Conservation (phyloP, 2,113 vertebrate species). For the Regulus satrapa region DNA sequence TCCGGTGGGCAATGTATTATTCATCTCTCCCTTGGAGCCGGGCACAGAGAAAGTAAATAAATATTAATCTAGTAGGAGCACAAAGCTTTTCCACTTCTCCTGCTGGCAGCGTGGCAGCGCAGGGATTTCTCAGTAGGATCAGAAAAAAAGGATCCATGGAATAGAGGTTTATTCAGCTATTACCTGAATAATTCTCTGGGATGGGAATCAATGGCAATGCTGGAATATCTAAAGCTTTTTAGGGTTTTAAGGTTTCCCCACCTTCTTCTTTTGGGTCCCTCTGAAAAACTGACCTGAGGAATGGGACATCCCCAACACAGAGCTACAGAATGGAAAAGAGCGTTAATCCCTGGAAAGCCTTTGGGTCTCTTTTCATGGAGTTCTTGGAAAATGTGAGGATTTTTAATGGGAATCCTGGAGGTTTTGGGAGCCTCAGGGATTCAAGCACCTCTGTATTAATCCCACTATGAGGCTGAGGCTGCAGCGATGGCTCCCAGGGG, state of each 20-base stretch:
- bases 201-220: not conserved
- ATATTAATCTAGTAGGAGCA: slow-evolving; percentile 31
- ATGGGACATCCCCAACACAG: rapidly evolving
- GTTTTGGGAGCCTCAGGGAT: not conserved
- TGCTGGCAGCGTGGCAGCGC: not conserved
- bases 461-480: not conserved
- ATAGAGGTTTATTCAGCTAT: not conserved
- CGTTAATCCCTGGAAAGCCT: not conserved
- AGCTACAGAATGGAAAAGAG: too few relatives aligned
- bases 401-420: not conserved
- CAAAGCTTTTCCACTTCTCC: slow-evolving; percentile 17
- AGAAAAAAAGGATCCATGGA: not conserved
- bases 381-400: not conserved
- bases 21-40: not conserved
- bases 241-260: too few relatives aligned
- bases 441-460: not conserved
- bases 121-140: not conserved
- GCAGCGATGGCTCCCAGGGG: not conserved
- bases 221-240: not conserved
- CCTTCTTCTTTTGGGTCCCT: not conserved
- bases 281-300: not conserved
- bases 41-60: slow-evolving; percentile 25
- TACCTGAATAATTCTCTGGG: not conserved
- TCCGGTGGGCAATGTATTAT: slow-evolving; percentile 3
- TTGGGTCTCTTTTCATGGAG: not conserved